phyloP scores from a whole-genome alignment of 2,113 vertebrate species.

The Eonycteris spelaea region DNA sequence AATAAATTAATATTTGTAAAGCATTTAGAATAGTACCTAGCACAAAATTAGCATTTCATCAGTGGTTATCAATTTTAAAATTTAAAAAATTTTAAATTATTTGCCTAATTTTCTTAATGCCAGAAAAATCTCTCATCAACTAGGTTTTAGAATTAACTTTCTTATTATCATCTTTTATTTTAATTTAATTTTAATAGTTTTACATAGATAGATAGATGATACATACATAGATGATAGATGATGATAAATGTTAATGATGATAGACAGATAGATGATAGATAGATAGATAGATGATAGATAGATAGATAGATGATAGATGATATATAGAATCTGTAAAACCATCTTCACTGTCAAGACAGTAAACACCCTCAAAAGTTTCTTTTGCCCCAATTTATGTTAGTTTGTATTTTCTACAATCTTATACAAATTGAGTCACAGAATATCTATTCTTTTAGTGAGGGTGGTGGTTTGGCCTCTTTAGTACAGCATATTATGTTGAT shows the following conservation, averaged over 20 bases:
- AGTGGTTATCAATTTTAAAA: background rate
- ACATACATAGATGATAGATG: no score
- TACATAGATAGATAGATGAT: no score
- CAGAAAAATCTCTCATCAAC: background rate
- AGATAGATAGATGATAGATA: no score
- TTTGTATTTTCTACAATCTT: background rate
- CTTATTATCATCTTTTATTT: background rate
- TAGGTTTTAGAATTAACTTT: slow-evolving; percentile 1
- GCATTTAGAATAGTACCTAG: background rate
- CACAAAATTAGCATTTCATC: background rate
- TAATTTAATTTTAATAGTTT: background rate
- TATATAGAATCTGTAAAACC: background rate
- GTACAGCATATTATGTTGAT: background rate
- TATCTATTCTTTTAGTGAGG: background rate
- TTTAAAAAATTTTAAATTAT: background rate
- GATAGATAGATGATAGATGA: no score
- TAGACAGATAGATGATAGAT: no score
- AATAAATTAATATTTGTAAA: background rate
- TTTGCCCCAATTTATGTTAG: background rate
- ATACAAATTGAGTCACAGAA: background rate
- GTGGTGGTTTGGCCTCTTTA: background rate
- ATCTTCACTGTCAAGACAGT: background rate
- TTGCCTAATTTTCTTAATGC: background rate
- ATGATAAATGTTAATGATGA: no score
- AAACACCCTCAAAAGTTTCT: background rate